Evolutionary conservation across 2,797 vertebrate genomes (phyloP), one percentile per base, ranked within the genome.

Genomic region (Alosa sapidissima): DNA sequence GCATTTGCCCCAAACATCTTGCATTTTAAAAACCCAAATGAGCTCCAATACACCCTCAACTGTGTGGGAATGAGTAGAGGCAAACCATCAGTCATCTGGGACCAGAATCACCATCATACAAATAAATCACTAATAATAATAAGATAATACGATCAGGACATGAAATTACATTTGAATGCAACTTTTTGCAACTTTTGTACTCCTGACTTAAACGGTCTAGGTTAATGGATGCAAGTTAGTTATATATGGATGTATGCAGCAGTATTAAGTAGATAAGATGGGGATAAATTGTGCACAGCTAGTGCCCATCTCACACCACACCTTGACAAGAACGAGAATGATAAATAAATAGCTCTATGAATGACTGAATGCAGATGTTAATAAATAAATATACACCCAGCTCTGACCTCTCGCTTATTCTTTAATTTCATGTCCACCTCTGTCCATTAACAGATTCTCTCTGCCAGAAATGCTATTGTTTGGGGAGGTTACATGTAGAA

Each of bases 401-500:
- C 24, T 11, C 33, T 72, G 65, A 72, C 65, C 65, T 36, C 28
- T 72, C 0, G 33, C 33, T 36, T 72, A 36, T 36, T 33, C 33
- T 72, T 41, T 72, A 33, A 36, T 41, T 41, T 41, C 11, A 72
- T 72, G 68, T 72, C 68, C 16, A 41, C 13, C 33, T 72, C 28
- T 33, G 14, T 41, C 13, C 33, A 72, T 72, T 72, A 72, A 72
- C 62, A 0, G 21, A 28, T 36, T 13, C 65, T 41, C 65, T 41
- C 6, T 41, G 68, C 68, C 14, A 41, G 36, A 72, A 4, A 33
- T 6, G 36, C 28, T 36, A 14, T 72, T 72, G 68, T 41, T 11
- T 72, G 33, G 36, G 10, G 65, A 41, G 68, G 68, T 72, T 72
- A 72, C 9, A 19, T 41, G 33, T 82, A 54, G 85, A 81, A 60